Evolutionary conservation across 2,888 invertebrate genomes (phyloP).

Genomic region (Horisme vitalbata): DNA sequence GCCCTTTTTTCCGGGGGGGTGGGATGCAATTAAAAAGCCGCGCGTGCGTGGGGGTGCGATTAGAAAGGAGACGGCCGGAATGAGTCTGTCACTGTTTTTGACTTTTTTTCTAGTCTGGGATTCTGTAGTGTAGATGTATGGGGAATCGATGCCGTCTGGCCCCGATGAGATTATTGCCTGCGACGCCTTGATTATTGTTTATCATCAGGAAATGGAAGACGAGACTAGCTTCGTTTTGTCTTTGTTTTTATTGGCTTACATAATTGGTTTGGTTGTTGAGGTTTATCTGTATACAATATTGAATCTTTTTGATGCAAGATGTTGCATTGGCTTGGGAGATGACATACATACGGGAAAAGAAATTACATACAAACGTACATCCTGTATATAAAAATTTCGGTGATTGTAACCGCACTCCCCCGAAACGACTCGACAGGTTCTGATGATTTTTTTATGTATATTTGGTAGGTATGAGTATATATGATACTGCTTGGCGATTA

Average conservation of each 20-base stretch:
- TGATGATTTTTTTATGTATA: too few species aligned
- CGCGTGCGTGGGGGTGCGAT: conserved; percentile 82
- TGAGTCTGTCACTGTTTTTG: conserved; percentile 78
- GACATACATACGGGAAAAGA: too few species aligned
- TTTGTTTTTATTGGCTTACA: not conserved
- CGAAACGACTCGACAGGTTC: too few species aligned
- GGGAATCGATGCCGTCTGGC: conserved; percentile 60
- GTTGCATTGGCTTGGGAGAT: too few species aligned
- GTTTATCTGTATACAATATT: too few species aligned
- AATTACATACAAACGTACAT: too few species aligned
- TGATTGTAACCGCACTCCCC: too few species aligned
- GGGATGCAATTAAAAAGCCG: conserved; percentile 82
- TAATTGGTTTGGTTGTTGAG: not conserved
- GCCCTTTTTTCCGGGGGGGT: conserved; percentile 78
- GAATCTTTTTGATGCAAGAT: too few species aligned
- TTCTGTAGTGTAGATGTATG: conserved; percentile 49
- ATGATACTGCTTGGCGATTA: too few species aligned
- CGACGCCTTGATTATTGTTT: conserved; percentile 26
- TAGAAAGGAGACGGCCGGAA: conserved; percentile 79
- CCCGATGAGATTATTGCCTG: conserved; percentile 34
- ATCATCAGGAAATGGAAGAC: conserved; percentile 24
- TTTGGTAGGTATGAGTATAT: too few species aligned
- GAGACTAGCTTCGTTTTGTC: conserved; percentile 12
- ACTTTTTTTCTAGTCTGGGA: conserved; percentile 79
- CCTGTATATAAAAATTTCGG: too few species aligned